Base-by-base conservation (phyloP, 1,140 invertebrate species). In the Lordiphosa collinella region DNA sequence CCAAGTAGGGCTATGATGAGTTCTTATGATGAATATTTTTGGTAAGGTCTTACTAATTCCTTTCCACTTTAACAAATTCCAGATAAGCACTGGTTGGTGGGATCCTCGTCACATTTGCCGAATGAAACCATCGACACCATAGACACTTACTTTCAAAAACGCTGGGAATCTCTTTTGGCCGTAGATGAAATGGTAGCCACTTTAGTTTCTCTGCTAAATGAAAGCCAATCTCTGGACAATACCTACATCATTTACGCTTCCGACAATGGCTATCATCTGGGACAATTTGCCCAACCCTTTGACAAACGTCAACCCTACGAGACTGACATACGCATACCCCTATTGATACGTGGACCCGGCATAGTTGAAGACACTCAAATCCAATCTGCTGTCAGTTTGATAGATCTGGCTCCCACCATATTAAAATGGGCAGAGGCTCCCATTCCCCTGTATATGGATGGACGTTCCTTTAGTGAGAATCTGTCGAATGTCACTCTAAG, bases 241-340 rank as follows among this genome's bases (percentile, higher is more conserved):
- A 97, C 96, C 3, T 96, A 94, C 76, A 84, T 97, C 0, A 92
- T 97, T 40, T 96, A 94, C 69, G 94, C 95, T 0, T 96, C 96
- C 0, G 96, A 98, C 86, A 96, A 97, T 90, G 96, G 96, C 43
- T 97, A 93, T 89, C 96, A 97, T 90, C 90, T 97, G 74, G 95
- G 95, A 38, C 96, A 97, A 90, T 96, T 96, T 89, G 93, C 94
- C 14, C 91, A 96, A 89, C 94, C 96, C 0, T 93, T 93, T 76
- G 96, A 97, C 88, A 98, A 98, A 86, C 90, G 96, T 13, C 95
- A 96, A 67, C 94, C 95, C 0, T 98, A 98, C 86, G 95, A 98
- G 79, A 94, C 95, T 3, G 96, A 98, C 80, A 94, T 96, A 29
- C 91, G 92, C 72, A 92, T 97, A 1, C 96, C 96, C 4, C 89